Base-by-base conservation (phyloP, 2,888 invertebrate species). In the Ephialtes manifestator region DNA sequence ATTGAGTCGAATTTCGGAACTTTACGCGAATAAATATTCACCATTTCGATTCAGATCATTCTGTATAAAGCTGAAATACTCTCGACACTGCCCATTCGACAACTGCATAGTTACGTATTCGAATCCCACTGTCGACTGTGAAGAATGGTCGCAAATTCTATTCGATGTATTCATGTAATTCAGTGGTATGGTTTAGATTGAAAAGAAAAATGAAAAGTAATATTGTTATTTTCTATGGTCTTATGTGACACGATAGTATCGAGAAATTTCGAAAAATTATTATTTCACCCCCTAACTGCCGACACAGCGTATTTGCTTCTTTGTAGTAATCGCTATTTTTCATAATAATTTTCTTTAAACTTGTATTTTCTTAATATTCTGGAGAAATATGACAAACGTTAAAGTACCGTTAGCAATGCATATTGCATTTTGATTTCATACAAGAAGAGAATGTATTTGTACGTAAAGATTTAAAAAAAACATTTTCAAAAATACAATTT, bases 121-220 rank as follows among this genome's bases (percentile, higher is more conserved):
- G 20, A 20, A 20, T 20, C 20, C 53, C 53, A 20, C 53, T 55
- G 20, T 3, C 18, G 53, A 55, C 5, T 28, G 58, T 28, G 58
- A 58, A 58, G 13, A 28, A 15, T 58, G 53, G 53, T 55, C 58
- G 58, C 58, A 28, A 58, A 58, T 58, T 24, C 58, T 28, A 58
- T 58, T 58, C 58, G 13, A 58, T 28, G 13, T 58, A 58, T 58
- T 58, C 58, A 28, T 58, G 58, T 58, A 58, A 58, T 58, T 58
- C 58, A 58, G 13, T 13, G 28, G 4, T 55, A 24, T 28, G 28
- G 58, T 15, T 28, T 13, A 4, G 28, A 13, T 58, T 58, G 58
- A 28, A 58, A 28, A 28, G 24, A 24, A 55, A 28, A 58, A 58
- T 28, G 58, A 24, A 28, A 11, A 2, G 24, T 24, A 13, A 28